Conservation (phyloP, 2,797 vertebrate genomes). For the Microtus obscurus region DNA sequence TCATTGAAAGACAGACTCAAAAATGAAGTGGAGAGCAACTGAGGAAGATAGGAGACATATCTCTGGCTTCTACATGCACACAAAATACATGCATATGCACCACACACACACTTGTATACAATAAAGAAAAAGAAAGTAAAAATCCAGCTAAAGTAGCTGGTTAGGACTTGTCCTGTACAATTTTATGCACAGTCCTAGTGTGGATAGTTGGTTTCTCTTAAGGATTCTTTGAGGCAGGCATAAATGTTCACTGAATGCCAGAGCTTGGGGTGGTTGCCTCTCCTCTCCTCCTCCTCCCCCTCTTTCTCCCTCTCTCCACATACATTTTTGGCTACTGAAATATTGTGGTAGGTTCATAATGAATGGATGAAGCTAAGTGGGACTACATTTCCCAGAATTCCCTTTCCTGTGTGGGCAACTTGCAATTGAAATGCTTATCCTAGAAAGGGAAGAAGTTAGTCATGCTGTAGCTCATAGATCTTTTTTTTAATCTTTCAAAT, state of each 20-base stretch:
- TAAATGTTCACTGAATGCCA: not conserved
- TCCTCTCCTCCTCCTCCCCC: not conserved
- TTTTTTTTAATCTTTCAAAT: not conserved
- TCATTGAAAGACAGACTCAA: not conserved
- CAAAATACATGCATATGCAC: not conserved
- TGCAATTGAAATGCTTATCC: not conserved
- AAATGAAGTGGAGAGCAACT: not conserved
- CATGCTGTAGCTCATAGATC: not conserved
- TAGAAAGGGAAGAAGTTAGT: not conserved
- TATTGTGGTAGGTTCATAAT: not conserved
- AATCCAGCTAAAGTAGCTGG: not conserved
- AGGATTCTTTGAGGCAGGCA: not conserved
- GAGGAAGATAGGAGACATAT: not conserved
- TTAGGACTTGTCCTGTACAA: not conserved
- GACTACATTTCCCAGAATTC: slow-evolving; percentile 35
- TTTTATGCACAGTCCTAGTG: not conserved
- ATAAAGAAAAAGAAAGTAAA: not conserved
- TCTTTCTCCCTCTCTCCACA: no score
- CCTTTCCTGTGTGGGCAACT: not conserved
- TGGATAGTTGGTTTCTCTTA: not conserved
- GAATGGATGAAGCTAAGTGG: not conserved
- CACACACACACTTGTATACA: not conserved
- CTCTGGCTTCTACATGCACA: not conserved
- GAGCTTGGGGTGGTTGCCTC: not conserved
- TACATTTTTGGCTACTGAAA: not conserved